Evolutionary conservation across 1,140 invertebrate species (phyloP).

Genomic region (Drosophila orosa): DNA sequence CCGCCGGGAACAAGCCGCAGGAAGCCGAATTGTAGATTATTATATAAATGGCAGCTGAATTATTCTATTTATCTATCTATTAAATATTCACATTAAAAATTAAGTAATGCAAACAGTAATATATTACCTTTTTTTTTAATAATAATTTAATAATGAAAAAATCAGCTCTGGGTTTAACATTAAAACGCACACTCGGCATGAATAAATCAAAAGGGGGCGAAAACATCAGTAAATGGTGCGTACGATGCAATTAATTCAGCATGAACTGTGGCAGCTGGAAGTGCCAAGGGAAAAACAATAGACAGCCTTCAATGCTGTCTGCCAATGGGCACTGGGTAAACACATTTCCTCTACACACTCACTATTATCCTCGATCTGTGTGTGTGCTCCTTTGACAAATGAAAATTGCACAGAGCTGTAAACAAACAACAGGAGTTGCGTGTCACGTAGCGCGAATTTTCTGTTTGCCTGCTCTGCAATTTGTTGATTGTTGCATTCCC

Average conservation of each 20-base stretch:
- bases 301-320: constrained; percentile 17
- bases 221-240: constrained; percentile 24
- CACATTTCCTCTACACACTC: constrained; percentile 27
- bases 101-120: neutral
- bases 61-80: neutral
- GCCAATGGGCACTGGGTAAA: constrained; percentile 37
- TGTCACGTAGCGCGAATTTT: constrained; percentile 53
- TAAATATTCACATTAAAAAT: constrained; percentile 3
- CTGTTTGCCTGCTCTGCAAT: constrained; percentile 32
- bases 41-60: neutral
- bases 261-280: constrained; percentile 12
- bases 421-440: constrained; percentile 42
- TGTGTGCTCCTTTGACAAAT: constrained; percentile 48
- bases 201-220: constrained; percentile 24
- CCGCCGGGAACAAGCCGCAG: constrained; percentile 3
- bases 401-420: constrained; percentile 46
- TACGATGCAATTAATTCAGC: constrained; percentile 42
- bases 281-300: constrained; percentile 10
- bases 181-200: neutral
- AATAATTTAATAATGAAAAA: neutral
- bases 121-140: neutral
- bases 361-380: constrained; percentile 2
- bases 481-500: constrained; percentile 37
- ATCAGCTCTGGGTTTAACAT: neutral
- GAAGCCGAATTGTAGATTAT: constrained; percentile 5